Conservation (phyloP, 2,888 invertebrate genomes). For the Orthosia cruda region DNA sequence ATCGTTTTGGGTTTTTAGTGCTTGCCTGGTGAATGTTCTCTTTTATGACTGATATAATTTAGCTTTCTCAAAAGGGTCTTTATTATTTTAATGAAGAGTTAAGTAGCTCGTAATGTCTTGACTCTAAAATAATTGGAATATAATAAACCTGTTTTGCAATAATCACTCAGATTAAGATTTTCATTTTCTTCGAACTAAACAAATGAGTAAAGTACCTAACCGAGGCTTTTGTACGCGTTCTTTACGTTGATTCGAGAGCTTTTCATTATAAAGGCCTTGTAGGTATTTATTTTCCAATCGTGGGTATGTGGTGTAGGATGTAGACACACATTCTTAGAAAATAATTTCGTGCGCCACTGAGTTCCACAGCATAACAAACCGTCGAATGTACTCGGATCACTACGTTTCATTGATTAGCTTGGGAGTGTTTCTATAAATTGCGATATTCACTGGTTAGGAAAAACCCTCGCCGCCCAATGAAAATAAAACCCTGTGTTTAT, state of each 20-base stretch:
- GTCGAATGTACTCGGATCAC: slow-evolving; percentile 21
- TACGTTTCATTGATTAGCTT: slow-evolving; percentile 4
- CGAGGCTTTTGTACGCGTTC: neutral
- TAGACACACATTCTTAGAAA: neutral
- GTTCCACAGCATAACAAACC: slow-evolving; percentile 8
- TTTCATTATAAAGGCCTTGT: neutral
- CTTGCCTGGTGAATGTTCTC: slow-evolving; percentile 1
- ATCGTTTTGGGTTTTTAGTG: slow-evolving; percentile 14
- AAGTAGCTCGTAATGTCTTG: too few species aligned
- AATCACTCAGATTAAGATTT: neutral
- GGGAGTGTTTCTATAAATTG: too few species aligned
- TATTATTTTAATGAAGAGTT: too few species aligned
- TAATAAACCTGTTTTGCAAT: neutral
- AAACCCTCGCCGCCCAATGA: too few species aligned
- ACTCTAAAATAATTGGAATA: too few species aligned
- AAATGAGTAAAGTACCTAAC: neutral
- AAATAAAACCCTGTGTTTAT: slow-evolving; percentile 37
- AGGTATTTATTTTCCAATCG: neutral
- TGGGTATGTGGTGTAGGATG: neutral
- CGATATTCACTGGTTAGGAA: too few species aligned
- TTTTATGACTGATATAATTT: slow-evolving; percentile 6
- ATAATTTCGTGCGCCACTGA: neutral
- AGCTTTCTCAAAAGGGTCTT: neutral
- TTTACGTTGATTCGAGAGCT: neutral
- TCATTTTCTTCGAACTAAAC: neutral